Evolutionary conservation across 2,888 invertebrate species (phyloP), one percentile per base, ranked within the genome.

Genomic region (Siphlonurus alternatus): DNA sequence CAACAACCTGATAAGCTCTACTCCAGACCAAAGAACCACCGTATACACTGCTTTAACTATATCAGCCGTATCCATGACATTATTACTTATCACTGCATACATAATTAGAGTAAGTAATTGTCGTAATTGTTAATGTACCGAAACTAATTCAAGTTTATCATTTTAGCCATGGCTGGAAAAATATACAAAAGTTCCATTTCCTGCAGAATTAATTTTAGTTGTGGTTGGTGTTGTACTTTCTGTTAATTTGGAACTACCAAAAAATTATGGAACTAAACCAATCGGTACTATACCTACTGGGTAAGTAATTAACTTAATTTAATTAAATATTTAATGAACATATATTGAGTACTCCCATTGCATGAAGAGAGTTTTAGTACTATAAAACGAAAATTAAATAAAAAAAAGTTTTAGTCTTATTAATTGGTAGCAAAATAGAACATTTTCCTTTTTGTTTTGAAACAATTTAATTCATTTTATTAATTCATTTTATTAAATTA

Each of bases 161-260:
- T 73, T 73, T 75, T 75, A 85, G 79, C 83, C 84, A 0, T 76
- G 77, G 70, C 70, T 81, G 18, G 78, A 79, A 3, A 84, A 83
- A 72, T 79, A 75, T 66, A 81, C 82, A 63, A 78, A 79, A 61
- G 80, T 88, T 71, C 89, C 89, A 0, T 74, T 90, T 59, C 89
- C 90, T 1, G 84, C 86, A 61, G 90, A 91, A 72, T 76, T 91
- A 25, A 78, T 89, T 59, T 83, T 83, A 23, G 87, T 90, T 1
- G 77, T 86, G 22, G 74, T 80, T 25, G 86, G 86, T 65, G 87
- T 88, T 1, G 69, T 86, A n/a, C 76, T 83, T 5, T 88, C 89
- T 2, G 80, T 79, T 68, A 79, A 79, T 67, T 76, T 78, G 59
- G 71, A 82, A 60, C 76, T 89, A 53, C 70, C 79, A 18, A 74